These are phyloP conservation scores for Pogonus chalceus DNA, from an alignment of 1,140 invertebrate species.

Conservation along the genomic window DNA sequence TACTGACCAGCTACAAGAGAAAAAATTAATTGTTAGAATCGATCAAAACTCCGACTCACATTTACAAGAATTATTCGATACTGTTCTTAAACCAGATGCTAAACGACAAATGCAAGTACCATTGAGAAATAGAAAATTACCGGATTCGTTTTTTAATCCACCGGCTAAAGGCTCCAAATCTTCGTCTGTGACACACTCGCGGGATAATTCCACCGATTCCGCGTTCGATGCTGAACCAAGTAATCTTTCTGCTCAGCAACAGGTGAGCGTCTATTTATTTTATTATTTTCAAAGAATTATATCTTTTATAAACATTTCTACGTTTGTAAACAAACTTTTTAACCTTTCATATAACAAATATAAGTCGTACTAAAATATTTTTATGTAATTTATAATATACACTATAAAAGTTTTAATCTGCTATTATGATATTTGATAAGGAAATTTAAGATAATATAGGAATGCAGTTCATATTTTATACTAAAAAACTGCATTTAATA, in stretches of 20 bases:
- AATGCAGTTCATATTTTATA: too few species aligned
- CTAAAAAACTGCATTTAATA: too few species aligned
- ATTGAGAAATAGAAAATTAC: conserved; percentile 88
- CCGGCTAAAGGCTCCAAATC: conserved; percentile 82
- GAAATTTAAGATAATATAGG: too few species aligned
- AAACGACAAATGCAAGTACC: conserved; percentile 79
- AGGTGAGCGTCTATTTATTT: too few species aligned
- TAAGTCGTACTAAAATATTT: too few species aligned
- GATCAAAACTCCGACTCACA: conserved; percentile 88
- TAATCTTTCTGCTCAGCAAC: conserved; percentile 38
- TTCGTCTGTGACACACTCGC: conserved; percentile 74
- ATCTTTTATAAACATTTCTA: too few species aligned
- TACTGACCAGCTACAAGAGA: conserved; percentile 46
- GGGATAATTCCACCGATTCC: conserved; percentile 85
- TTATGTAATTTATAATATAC: too few species aligned
- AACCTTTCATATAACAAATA: too few species aligned
- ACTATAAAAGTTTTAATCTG: too few species aligned
- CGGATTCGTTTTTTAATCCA: conserved; percentile 93
- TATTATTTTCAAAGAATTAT: too few species aligned
- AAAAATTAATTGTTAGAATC: conserved; percentile 72
- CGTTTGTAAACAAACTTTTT: too few species aligned
- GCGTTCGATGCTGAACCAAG: conserved; percentile 50
- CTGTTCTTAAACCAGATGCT: conserved; percentile 80
- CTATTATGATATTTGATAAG: too few species aligned
- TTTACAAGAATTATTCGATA: conserved; percentile 89